Percentiles rank a stretch among this genome's conserved stretches.
Conservation (phyloP, 2,888 invertebrate genomes). For the Diabrotica balteata region DNA sequence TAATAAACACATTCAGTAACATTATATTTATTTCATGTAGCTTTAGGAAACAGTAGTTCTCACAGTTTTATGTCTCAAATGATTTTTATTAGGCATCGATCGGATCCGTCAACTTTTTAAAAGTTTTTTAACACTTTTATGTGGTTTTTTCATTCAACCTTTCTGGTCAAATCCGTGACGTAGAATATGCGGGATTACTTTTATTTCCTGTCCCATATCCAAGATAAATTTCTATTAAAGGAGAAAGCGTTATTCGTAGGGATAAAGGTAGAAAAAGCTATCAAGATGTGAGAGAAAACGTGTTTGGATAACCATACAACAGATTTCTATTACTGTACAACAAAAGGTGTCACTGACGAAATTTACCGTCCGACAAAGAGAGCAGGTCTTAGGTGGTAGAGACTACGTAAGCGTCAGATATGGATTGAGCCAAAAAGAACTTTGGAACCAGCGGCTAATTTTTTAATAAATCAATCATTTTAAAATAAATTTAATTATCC, state of each 20-base stretch:
- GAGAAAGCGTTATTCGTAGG: conserved; percentile 3
- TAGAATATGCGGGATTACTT: conserved; percentile 2
- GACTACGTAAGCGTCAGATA: too few relatives aligned
- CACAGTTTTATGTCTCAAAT: too few relatives aligned
- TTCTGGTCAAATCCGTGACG: not conserved
- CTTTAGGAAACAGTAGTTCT: too few relatives aligned
- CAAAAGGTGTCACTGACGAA: conserved; percentile 12
- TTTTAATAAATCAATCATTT: too few relatives aligned
- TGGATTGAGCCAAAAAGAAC: too few relatives aligned
- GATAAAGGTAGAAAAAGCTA: conserved; percentile 16
- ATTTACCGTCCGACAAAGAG: conserved; percentile 7
- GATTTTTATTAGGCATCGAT: too few relatives aligned
- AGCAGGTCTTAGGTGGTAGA: too few relatives aligned
- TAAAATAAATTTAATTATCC: too few relatives aligned
- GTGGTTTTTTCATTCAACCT: conserved; percentile 1
- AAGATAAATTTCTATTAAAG: conserved; percentile 11
- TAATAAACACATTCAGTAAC: too few relatives aligned
- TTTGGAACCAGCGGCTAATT: too few relatives aligned
- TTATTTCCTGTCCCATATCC: conserved; percentile 5
- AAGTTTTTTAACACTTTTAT: not conserved
- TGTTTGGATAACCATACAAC: conserved; percentile 17
- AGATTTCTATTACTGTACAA: conserved; percentile 12
- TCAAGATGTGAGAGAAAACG: conserved; percentile 16
- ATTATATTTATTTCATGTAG: too few relatives aligned
- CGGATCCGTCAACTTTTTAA: not conserved